phyloP scores from a whole-genome alignment of 1,140 invertebrate genomes.

The Hylaeus volcanicus region DNA sequence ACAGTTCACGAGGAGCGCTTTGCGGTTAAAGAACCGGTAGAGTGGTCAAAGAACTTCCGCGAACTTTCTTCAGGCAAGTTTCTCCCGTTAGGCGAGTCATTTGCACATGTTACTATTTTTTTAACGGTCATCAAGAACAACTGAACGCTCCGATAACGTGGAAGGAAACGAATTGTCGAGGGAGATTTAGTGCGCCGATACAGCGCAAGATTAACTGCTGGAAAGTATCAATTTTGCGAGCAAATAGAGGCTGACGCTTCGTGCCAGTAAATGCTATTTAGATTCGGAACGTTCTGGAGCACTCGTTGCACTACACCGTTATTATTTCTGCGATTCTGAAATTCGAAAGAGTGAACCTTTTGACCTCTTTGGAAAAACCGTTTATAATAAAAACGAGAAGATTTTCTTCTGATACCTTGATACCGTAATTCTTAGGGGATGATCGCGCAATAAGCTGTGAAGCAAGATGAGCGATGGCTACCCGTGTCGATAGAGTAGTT shows the following conservation, averaged over 20 bases:
- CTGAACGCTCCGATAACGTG: background rate
- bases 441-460: background rate
- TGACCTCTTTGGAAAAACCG: too few relatives aligned
- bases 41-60: slow-evolving; percentile 32
- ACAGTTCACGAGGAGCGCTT: slow-evolving; percentile 18
- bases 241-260: background rate
- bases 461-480: slow-evolving; percentile 5
- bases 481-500: slow-evolving; percentile 25
- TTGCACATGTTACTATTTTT: slow-evolving; percentile 7
- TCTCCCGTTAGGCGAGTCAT: slow-evolving; percentile 26
- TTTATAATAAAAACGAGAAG: too few relatives aligned
- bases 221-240: background rate
- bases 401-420: background rate
- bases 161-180: background rate
- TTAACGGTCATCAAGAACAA: slow-evolving; percentile 17
- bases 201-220: background rate
- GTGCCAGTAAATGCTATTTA: background rate
- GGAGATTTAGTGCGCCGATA: background rate
- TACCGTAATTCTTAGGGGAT: background rate
- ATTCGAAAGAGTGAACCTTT: too few relatives aligned
- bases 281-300: background rate
- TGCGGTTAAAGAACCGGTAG: slow-evolving; percentile 1
- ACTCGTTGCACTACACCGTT: too few relatives aligned
- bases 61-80: slow-evolving; percentile 35
- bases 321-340: too few relatives aligned